Base-by-base conservation (phyloP, 2,113 vertebrate species). In the Cryptotis parvus region DNA sequence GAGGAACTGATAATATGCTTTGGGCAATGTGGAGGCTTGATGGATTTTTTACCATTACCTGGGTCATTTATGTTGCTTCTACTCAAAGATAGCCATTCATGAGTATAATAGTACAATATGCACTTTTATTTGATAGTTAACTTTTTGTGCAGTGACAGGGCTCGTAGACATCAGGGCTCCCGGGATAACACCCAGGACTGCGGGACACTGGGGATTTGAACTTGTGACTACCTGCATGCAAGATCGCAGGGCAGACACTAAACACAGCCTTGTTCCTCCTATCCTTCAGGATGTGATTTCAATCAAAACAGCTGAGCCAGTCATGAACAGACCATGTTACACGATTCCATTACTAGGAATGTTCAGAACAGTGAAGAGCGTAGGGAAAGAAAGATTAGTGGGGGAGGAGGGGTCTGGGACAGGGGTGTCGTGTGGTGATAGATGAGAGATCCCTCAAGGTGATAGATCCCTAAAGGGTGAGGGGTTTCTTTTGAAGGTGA, bases 401-500 rank as follows among this genome's bases (percentile, higher is more conserved):
- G 22, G 35, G 75, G 58, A 66, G 35, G 55, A 10, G 22, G 35
- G 75, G 58, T 72, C 70, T 74, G 68, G 24, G 76, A 31, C 7
- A 0, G 0, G 26, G 20, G 18, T 20, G 45, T 16, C 55, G 52
- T 63, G 61, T 39, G 14, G 81, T 27, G 18, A 27, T 73, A 41
- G 52, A 41, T 35, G n/a, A 22, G 37, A 15, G 31, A 41, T 24
- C 43, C 24, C 58, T 55, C 11, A 61, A 68, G 33, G 7, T 35
- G n/a, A 22, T n/a, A 15, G 31, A 41, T 24, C 43, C 24, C 58
- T 55, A 15, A 61, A 68, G 33, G 7, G 33, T 31, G 16, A 26
- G 6, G 6, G 37, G 3, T 81, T 93, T 91, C 43, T 95, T 82
- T 95, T 2, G 74, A 39, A 91, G 41, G 29, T n/a, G 37, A 85